Percentiles rank a stretch among this genome's conserved stretches.
Conservation (phyloP, 2,113 vertebrate species). For the Todiramphus saurophagus region DNA sequence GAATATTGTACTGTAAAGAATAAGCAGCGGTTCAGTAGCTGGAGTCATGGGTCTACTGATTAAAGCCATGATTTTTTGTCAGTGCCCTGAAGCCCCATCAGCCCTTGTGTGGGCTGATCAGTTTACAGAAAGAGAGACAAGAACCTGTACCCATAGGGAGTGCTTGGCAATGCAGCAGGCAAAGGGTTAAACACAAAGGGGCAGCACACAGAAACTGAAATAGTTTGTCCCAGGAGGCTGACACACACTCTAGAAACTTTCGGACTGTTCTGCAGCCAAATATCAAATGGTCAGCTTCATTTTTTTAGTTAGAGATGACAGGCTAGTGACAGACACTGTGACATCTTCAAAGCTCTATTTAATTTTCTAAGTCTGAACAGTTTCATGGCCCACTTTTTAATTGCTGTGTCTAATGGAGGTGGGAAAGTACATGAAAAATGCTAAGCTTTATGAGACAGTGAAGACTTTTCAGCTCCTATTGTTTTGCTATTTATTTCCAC, state of each 20-base stretch:
- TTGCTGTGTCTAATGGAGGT: conserved; percentile 31
- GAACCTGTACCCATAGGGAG: not conserved
- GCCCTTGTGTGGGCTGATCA: not conserved
- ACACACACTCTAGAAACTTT: not conserved
- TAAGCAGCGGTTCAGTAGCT: not conserved
- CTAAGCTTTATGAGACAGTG: conserved; percentile 33
- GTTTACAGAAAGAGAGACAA: not conserved
- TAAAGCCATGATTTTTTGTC: not conserved
- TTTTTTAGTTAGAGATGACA: not conserved
- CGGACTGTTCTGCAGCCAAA: not conserved
- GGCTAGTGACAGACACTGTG: not conserved
- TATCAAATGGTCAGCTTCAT: not conserved
- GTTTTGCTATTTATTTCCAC: conserved; percentile 53
- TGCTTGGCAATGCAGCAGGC: not conserved
- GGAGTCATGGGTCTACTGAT: not conserved
- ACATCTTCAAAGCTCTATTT: conserved; percentile 25
- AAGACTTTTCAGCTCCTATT: conserved; percentile 22
- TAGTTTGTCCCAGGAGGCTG: not conserved
- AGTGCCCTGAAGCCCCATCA: not conserved
- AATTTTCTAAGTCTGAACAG: not conserved
- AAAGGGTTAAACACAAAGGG: not conserved
- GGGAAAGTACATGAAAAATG: conserved; percentile 34
- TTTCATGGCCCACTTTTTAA: conserved; percentile 55
- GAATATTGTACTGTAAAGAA: not conserved
- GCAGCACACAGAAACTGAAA: not conserved